phyloP scores from a whole-genome alignment of 1,140 invertebrate species.

The Leptinotarsa lineolata region DNA sequence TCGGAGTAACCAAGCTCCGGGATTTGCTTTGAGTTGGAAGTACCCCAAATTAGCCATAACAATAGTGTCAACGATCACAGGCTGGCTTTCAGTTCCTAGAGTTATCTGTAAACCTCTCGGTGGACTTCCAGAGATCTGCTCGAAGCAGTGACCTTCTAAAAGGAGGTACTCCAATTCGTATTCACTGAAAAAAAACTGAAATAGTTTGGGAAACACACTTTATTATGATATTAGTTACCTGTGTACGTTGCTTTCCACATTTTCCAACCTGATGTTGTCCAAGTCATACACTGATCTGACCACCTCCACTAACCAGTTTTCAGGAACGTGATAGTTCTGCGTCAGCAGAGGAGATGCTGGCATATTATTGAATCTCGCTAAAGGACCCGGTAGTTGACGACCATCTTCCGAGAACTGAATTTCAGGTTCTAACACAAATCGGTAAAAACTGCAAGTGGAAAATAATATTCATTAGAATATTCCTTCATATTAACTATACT shows the following conservation, averaged over 20 bases:
- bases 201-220: neutral
- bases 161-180: slow-evolving; percentile 92
- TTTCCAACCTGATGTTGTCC: slow-evolving; percentile 93
- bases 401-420: slow-evolving; percentile 76
- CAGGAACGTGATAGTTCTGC: slow-evolving; percentile 92
- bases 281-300: slow-evolving; percentile 94
- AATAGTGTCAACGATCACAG: slow-evolving; percentile 91
- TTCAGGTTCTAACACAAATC: slow-evolving; percentile 92
- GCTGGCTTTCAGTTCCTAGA: slow-evolving; percentile 80
- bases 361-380: slow-evolving; percentile 84
- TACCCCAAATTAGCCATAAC: slow-evolving; percentile 99
- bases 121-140: slow-evolving; percentile 86
- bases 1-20: slow-evolving; percentile 90
- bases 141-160: slow-evolving; percentile 96
- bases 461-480: neutral
- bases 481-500: neutral
- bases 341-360: slow-evolving; percentile 93
- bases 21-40: slow-evolving; percentile 97
- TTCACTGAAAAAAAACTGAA: slow-evolving; percentile 66
- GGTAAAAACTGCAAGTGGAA: slow-evolving; percentile 79
- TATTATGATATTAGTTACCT: slow-evolving; percentile 59
- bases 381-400: slow-evolving; percentile 68
- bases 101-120: slow-evolving; percentile 96
- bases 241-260: slow-evolving; percentile 77
- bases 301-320: slow-evolving; percentile 98